Conservation (phyloP, 2,797 vertebrate species). For the Micromesistius poutassou region DNA sequence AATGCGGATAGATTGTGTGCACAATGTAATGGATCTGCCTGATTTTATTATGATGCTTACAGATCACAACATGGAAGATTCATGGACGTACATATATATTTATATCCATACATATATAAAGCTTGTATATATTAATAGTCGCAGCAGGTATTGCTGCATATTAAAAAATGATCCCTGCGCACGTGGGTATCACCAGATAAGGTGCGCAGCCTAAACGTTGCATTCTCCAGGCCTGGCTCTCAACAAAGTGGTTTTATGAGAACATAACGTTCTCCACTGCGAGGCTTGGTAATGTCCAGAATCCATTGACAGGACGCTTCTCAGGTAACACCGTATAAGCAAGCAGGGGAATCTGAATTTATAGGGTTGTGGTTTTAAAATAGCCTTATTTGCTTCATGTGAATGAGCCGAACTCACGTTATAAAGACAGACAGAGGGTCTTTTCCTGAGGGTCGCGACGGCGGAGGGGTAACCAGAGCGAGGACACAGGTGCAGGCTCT, state of each 20-base stretch:
- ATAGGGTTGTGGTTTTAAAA: background rate
- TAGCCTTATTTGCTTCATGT: background rate
- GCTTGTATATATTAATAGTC: background rate
- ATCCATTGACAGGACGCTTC: background rate
- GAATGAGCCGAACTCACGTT: background rate
- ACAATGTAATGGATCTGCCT: background rate
- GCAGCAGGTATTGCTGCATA: background rate
- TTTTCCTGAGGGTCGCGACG: background rate
- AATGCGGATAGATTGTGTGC: background rate
- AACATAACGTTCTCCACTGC: conserved; percentile 28
- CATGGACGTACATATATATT: background rate
- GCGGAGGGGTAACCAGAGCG: conserved; percentile 21
- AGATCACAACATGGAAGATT: background rate
- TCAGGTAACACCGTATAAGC: background rate
- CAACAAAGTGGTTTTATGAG: conserved; percentile 1
- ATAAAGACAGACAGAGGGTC: conserved; percentile 1
- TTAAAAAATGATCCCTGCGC: background rate
- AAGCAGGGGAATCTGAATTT: background rate
- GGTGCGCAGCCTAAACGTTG: background rate
- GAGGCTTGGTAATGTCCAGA: background rate
- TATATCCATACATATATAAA: background rate
- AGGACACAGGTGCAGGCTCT: conserved; percentile 35
- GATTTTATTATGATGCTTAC: background rate
- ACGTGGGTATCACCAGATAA: background rate
- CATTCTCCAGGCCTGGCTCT: background rate